Conservation (phyloP, 2,888 invertebrate genomes). For the Cantharis rustica region DNA sequence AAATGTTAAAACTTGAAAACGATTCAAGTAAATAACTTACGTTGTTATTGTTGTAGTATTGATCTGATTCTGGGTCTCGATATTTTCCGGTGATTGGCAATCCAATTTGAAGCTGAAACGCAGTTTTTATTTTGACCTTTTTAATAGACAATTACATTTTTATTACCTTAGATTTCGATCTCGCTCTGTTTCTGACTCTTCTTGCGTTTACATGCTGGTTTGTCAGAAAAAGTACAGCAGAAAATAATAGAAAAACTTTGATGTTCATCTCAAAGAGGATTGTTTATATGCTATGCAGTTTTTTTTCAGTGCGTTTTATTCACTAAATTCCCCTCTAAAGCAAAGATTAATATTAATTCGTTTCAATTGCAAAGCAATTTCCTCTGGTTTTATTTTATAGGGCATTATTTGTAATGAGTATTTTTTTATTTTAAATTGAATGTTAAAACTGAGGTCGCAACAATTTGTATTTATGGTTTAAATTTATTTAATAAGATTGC, state of each 20-base stretch:
- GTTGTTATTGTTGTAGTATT: slow-evolving; percentile 88
- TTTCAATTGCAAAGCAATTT: slow-evolving; percentile 24
- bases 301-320: slow-evolving; percentile 13
- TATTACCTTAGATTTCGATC: slow-evolving; percentile 75
- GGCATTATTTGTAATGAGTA: slow-evolving; percentile 13
- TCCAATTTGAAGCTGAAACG: slow-evolving; percentile 76
- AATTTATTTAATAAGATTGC: neutral
- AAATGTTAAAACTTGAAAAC: neutral
- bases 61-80: slow-evolving; percentile 86
- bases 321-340: slow-evolving; percentile 15
- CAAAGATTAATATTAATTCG: slow-evolving; percentile 23
- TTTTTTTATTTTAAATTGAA: slow-evolving; percentile 14
- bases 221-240: slow-evolving; percentile 25
- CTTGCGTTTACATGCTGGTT: slow-evolving; percentile 56
- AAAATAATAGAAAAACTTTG: slow-evolving; percentile 34
- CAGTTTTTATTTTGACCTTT: slow-evolving; percentile 4
- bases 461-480: neutral
- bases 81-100: slow-evolving; percentile 88
- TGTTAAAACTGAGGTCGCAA: neutral
- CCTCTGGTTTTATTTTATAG: slow-evolving; percentile 20
- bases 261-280: slow-evolving; percentile 40
- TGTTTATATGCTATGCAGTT: slow-evolving; percentile 14
- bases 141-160: slow-evolving; percentile 8
- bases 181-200: slow-evolving; percentile 71
- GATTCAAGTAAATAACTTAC: slow-evolving; percentile 59